phyloP scores from a whole-genome alignment of 2,888 invertebrate species.

The Parascotia fuliginaria region DNA sequence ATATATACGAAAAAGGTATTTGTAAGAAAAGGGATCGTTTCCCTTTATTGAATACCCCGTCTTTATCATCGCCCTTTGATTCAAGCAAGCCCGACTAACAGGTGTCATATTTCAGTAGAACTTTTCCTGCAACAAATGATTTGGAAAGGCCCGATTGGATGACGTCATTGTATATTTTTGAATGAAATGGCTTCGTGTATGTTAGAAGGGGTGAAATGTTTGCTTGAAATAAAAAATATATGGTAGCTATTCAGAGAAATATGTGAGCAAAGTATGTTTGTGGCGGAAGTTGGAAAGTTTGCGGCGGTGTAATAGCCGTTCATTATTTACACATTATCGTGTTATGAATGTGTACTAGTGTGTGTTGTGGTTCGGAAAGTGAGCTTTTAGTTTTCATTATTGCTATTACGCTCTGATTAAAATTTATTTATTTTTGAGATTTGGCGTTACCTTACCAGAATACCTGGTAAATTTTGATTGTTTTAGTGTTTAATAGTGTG shows the following conservation, averaged over 20 bases:
- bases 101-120: constrained; percentile 63
- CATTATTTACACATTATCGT: constrained; percentile 1
- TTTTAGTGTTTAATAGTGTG: no score
- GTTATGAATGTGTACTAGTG: background rate
- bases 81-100: constrained; percentile 43
- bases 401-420: no score
- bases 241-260: constrained; percentile 1
- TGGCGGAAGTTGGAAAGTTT: background rate
- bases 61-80: constrained; percentile 38
- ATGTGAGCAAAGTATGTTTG: background rate
- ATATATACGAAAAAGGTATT: constrained; percentile 18
- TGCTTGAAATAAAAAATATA: constrained; percentile 26
- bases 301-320: background rate
- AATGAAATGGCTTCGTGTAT: constrained; percentile 28
- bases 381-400: no score
- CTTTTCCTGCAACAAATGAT: constrained; percentile 58
- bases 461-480: no score
- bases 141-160: constrained; percentile 59
- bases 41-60: constrained; percentile 33
- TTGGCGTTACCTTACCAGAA: no score
- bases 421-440: no score
- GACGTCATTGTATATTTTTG: constrained; percentile 42
- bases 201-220: constrained; percentile 15
- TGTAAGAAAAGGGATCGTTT: constrained; percentile 25
- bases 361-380: no score